A percentile compares a stretch with the other conserved stretches of the same genome.
Conservation (phyloP, 1,140 invertebrate species). For the Oedothorax gibbosus region DNA sequence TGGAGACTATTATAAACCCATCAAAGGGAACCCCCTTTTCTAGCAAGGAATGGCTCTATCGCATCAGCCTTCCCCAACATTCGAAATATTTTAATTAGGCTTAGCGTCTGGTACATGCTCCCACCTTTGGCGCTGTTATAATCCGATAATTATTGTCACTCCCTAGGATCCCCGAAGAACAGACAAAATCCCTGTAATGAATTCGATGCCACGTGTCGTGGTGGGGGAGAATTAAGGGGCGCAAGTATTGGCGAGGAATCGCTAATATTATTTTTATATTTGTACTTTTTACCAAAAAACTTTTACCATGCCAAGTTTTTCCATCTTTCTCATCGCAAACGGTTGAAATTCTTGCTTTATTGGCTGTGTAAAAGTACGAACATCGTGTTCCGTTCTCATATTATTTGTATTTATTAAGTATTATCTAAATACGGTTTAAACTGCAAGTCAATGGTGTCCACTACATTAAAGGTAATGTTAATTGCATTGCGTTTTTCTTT, state of each 20-base stretch:
- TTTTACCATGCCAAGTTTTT: no score
- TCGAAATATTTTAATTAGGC: conserved; percentile 49
- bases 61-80: not conserved
- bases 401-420: no score
- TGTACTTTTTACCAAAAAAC: no score
- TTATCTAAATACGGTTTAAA: no score
- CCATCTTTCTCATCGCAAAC: no score
- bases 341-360: no score
- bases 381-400: no score
- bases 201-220: conserved; percentile 27
- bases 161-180: not conserved
- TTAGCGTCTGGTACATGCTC: conserved; percentile 1
- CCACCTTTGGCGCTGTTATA: conserved; percentile 9
- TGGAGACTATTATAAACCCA: not conserved
- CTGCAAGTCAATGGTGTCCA: no score
- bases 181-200: conserved; percentile 46
- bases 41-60: not conserved
- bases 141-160: conserved; percentile 45
- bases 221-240: not conserved
- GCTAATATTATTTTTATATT: no score
- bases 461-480: no score
- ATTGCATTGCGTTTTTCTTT: no score
- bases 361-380: no score
- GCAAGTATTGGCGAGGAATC: not conserved
- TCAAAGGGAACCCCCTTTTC: not conserved